Conservation (phyloP, 2,888 invertebrate genomes). For the Drosophila sordidula region DNA sequence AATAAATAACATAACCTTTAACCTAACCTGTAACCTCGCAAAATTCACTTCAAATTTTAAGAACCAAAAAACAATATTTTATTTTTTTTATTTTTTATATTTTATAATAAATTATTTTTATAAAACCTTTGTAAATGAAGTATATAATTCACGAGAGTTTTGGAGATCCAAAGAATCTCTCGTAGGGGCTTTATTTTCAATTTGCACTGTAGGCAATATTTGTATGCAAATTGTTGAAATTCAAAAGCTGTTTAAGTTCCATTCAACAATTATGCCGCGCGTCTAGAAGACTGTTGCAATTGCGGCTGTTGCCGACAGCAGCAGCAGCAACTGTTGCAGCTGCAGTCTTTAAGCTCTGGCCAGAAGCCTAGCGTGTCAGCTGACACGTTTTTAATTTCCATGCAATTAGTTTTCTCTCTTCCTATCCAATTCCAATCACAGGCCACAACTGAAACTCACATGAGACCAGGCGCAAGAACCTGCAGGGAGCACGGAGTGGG, state of each 20-base stretch:
- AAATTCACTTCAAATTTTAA: no score
- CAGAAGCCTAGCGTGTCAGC: conserved; percentile 57
- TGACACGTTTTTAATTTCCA: conserved; percentile 64
- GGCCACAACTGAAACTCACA: conserved; percentile 36
- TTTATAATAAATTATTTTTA: no score
- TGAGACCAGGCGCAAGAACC: conserved; percentile 14
- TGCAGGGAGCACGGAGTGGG: background rate
- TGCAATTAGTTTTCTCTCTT: conserved; percentile 55
- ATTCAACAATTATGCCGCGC: conserved; percentile 1
- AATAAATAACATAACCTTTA: no score
- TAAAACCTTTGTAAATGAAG: no score
- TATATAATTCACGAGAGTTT: no score
- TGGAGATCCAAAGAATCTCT: no score
- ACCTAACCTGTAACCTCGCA: no score
- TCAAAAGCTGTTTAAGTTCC: conserved; percentile 8
- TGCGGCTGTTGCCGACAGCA: conserved; percentile 7
- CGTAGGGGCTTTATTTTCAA: no score
- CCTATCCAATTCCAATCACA: conserved; percentile 37
- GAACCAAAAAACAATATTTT: no score
- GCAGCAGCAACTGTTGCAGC: conserved; percentile 12
- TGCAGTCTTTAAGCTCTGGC: conserved; percentile 7
- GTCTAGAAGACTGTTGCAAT: background rate
- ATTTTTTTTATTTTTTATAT: no score
- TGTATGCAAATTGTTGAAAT: conserved; percentile 12
- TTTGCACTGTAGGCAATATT: background rate